These are phyloP conservation scores for Muraenolepis orangiensis DNA, from an alignment of 2,797 vertebrate genomes.

Conservation along the genomic window DNA sequence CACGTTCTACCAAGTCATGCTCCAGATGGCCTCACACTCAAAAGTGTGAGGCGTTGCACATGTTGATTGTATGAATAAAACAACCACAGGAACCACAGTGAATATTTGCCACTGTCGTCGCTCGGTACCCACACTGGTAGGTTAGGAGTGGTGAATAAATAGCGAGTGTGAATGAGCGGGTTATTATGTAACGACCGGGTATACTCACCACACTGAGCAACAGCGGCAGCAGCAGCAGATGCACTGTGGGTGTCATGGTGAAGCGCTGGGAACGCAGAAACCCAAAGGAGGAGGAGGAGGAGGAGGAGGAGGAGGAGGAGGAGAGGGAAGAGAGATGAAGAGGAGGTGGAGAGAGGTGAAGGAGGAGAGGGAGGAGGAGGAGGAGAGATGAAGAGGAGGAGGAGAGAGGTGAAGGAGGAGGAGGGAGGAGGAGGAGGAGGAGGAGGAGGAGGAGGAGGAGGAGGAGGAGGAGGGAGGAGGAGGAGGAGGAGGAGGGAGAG, in stretches of 20 bases:
- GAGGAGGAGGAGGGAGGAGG: constrained; percentile 18
- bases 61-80: constrained; percentile 3
- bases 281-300: neutral
- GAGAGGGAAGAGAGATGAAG: constrained; percentile 15
- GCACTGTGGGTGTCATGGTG: constrained; percentile 61
- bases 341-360: constrained; percentile 10
- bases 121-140: constrained; percentile 14
- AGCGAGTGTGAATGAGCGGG: constrained; percentile 39
- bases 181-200: constrained; percentile 29
- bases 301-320: constrained; percentile 11
- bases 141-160: constrained; percentile 1
- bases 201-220: constrained; percentile 67
- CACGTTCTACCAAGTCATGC: neutral
- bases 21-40: neutral
- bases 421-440: constrained; percentile 6
- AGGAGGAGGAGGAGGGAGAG: too few relatives aligned
- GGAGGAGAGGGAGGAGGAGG: constrained; percentile 20
- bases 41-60: neutral
- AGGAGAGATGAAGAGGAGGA: too few relatives aligned
- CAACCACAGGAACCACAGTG: constrained; percentile 11
- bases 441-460: constrained; percentile 19
- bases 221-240: constrained; percentile 65
- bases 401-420: neutral
- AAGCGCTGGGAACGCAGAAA: constrained; percentile 40
- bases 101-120: constrained; percentile 13